Percentiles rank a stretch among this genome's conserved stretches.
These are phyloP conservation scores for Epinotia bilunana DNA, from an alignment of 2,888 invertebrate species.

Conservation along the genomic window DNA sequence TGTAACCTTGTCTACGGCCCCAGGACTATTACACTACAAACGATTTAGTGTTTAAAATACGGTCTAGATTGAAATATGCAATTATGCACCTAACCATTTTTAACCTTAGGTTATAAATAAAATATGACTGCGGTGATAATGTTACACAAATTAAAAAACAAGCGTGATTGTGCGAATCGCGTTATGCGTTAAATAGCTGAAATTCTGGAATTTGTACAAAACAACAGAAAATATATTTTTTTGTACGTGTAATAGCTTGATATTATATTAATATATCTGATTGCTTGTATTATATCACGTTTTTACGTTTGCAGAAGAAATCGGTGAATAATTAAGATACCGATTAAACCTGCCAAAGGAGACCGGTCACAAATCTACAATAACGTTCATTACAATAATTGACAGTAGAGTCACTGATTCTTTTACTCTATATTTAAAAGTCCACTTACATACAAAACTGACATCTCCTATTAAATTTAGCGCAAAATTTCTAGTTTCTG, in stretches of 20 bases:
- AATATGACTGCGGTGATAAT: conserved; percentile 3
- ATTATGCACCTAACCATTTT: too few relatives aligned
- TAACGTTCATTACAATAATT: conserved; percentile 36
- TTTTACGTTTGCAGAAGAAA: conserved; percentile 4
- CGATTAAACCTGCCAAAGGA: conserved; percentile 12
- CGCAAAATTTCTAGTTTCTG: conserved; percentile 11
- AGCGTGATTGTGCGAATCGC: conserved; percentile 23
- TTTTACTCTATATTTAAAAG: conserved; percentile 27
- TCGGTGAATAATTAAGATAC: conserved; percentile 20
- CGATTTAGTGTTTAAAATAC: conserved; percentile 2
- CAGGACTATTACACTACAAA: conserved; percentile 8
- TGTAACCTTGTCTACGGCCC: too few relatives aligned
- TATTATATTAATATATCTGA: conserved; percentile 8
- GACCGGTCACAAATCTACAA: conserved; percentile 13
- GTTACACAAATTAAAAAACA: background rate
- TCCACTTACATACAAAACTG: conserved; percentile 32
- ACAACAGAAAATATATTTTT: background rate
- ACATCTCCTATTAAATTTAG: conserved; percentile 14
- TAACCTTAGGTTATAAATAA: conserved; percentile 7
- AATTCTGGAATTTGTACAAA: background rate
- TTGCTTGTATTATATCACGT: conserved; percentile 24
- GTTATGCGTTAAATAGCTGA: conserved; percentile 3
- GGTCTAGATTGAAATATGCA: conserved; percentile 2
- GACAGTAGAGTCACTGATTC: conserved; percentile 42
- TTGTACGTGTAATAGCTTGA: conserved; percentile 1